A percentile compares a stretch with the other conserved stretches of the same genome.
phyloP scores from a whole-genome alignment of 2,797 vertebrate species.

The Dryobates pubescens region DNA sequence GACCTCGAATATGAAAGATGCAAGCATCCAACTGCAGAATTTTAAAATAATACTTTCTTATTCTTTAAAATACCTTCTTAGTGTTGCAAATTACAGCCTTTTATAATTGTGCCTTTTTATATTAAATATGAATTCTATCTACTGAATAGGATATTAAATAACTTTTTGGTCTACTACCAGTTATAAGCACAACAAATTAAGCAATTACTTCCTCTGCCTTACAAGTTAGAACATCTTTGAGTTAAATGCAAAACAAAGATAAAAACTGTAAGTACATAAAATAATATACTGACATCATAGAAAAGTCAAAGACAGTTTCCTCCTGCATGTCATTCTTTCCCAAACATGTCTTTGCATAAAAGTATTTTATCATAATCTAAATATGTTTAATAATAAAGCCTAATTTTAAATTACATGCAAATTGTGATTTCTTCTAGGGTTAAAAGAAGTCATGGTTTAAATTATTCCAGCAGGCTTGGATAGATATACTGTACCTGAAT shows the following conservation, averaged over 20 bases:
- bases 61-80: neutral
- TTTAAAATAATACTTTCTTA: neutral
- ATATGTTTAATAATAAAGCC: neutral
- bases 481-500: constrained; percentile 74
- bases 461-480: neutral
- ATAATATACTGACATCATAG: neutral
- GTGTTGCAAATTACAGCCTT: neutral
- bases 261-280: neutral
- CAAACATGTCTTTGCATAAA: neutral
- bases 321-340: neutral
- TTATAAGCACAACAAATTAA: neutral
- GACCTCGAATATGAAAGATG: neutral
- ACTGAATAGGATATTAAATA: neutral
- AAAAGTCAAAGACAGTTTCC: neutral
- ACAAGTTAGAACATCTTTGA: neutral
- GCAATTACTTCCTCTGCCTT: no score
- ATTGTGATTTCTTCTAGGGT: neutral
- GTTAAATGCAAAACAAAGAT: neutral
- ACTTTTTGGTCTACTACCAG: neutral
- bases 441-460: neutral
- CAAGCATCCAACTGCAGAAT: neutral
- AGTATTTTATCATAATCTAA: neutral
- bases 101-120: neutral
- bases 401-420: neutral
- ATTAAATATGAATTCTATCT: neutral